Conservation (phyloP, 2,888 invertebrate species). For the Lycocerus yunnanus region DNA sequence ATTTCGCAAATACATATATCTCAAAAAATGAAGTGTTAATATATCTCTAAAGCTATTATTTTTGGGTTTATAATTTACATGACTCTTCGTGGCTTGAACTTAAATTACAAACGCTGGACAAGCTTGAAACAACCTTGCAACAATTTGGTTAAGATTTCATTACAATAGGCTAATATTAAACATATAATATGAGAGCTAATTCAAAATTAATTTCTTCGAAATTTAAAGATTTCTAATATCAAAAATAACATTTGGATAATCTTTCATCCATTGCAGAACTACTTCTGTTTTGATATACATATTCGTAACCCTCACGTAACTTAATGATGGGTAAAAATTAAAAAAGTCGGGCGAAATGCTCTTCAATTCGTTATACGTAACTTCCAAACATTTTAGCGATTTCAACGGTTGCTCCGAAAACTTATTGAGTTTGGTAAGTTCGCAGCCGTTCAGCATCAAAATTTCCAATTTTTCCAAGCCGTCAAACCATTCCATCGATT, state of each 20-base stretch:
- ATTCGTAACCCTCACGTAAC: not conserved
- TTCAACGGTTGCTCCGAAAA: not conserved
- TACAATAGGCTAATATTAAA: too few species aligned
- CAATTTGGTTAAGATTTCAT: too few species aligned
- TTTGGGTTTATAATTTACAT: too few species aligned
- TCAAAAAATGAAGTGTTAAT: too few species aligned
- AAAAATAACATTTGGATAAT: not conserved
- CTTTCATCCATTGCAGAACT: not conserved
- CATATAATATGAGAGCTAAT: too few species aligned
- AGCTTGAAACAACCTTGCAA: too few species aligned
- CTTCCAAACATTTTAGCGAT: not conserved
- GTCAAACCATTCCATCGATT: not conserved
- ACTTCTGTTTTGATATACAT: not conserved
- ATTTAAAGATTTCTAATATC: too few species aligned
- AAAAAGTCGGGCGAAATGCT: not conserved
- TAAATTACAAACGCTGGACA: too few species aligned
- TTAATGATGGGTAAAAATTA: not conserved
- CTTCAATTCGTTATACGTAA: not conserved
- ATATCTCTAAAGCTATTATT: too few species aligned
- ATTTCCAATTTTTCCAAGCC: not conserved
- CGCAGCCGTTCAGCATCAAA: not conserved
- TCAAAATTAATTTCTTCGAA: too few species aligned
- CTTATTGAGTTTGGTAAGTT: not conserved
- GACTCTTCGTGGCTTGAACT: too few species aligned
- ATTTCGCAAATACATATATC: too few species aligned